phyloP scores from a whole-genome alignment of 2,797 vertebrate genomes.

The Gymnocypris eckloni region DNA sequence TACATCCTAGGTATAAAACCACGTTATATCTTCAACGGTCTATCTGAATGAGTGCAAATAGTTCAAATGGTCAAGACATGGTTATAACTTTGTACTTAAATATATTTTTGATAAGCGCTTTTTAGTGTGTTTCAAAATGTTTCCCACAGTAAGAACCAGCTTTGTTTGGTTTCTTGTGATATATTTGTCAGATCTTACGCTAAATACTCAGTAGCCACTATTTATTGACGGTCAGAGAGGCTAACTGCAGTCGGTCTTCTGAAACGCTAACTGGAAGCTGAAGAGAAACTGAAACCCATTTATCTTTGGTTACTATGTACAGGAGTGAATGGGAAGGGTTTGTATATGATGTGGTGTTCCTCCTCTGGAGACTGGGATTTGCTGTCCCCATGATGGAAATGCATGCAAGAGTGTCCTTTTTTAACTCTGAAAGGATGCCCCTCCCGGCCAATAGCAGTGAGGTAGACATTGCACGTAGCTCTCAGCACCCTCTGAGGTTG shows the following conservation, averaged over 20 bases:
- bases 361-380: constrained; percentile 49
- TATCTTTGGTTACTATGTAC: constrained; percentile 34
- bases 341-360: constrained; percentile 63
- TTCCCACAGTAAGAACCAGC: neutral
- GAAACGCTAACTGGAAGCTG: constrained; percentile 2
- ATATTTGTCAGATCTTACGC: neutral
- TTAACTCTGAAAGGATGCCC: constrained; percentile 63
- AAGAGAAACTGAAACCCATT: constrained; percentile 37
- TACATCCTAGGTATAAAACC: neutral
- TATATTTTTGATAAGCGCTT: neutral
- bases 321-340: constrained; percentile 29
- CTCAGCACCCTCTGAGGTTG: constrained; percentile 40
- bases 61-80: neutral
- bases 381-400: constrained; percentile 73
- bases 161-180: neutral
- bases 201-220: neutral
- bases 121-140: neutral
- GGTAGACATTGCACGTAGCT: constrained; percentile 37
- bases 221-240: neutral
- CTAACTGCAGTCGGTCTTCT: neutral
- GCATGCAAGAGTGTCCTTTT: constrained; percentile 74
- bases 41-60: neutral
- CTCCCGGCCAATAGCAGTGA: constrained; percentile 41
- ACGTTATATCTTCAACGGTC: neutral
- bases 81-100: neutral